Base-by-base conservation (phyloP, 2,888 invertebrate genomes). In the Drosophila anomelani region DNA sequence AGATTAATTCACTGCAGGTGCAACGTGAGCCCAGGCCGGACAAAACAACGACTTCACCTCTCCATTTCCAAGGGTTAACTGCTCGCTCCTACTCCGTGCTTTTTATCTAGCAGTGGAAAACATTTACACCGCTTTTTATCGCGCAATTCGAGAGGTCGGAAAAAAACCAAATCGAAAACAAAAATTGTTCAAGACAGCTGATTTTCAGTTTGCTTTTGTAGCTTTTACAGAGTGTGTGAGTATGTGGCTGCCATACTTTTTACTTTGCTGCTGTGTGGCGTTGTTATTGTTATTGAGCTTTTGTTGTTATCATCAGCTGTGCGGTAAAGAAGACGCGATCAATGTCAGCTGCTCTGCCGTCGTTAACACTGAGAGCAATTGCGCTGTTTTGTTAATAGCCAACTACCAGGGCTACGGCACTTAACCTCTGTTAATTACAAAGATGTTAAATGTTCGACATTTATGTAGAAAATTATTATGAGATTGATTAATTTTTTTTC, bases 61-160 rank as follows among this genome's bases (percentile, higher is more conserved):
- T 55, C 47, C 81, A 82, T 88, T 20, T 64, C 49, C 17, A 39
- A 43, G 34, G n/a, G 38, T 44, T 32, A 20, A 73, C 15, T 75
- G 63, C 46, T 9, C 36, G 15, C 8, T 61, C 26, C 12, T 59
- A 29, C 34, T 39, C 17, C 15, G 23, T 26, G 44, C 54, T 51
- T 23, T 74, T 74, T 81, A 85, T 70, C 67, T 71, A 49, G 46
- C 29, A 39, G 12, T 13, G 39, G 15, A n/a, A 59, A 66, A 47
- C 70, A 75, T 86, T 78, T 69, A 71, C 43, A 20, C 17, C 46
- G 51, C 9, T 56, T 64, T 64, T 57, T 61, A 55, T 81, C 61
- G 58, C 63, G 23, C 46, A 39, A 36, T 17, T 15, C 29, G 32
- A 41, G 51, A 29, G 56, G 29, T 15, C 23, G 26, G 6, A 39